Evolutionary conservation across 2,888 invertebrate genomes (phyloP), one percentile per base, ranked within the genome.

Genomic region (Lasius fuliginosus): DNA sequence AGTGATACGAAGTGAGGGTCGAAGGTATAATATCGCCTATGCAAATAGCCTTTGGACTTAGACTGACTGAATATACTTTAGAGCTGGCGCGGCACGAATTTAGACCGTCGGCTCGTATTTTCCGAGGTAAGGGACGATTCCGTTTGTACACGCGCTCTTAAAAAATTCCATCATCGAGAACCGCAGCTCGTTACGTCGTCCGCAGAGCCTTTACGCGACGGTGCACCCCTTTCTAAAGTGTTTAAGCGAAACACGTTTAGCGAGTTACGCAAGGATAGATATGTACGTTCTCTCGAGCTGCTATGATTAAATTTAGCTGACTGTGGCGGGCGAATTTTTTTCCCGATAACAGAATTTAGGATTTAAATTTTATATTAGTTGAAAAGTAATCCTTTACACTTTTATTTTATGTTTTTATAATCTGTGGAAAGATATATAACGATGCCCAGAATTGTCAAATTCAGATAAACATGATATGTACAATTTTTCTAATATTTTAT

Each of bases 1-100:
- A 79, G 62, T 65, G 73, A 15, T 46, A 75, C 83, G 83, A 75
- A 84, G 83, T 60, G 83, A 89, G 91, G 88, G 90, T 91, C 90
- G 89, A 91, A 91, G 94, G 93, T 94, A 94, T 94, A 94, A 94
- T 94, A 94, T 94, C 94, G 94, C 93, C 94, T 94, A 94, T 94
- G 94, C 94, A 94, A 94, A 94, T 94, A 94, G 93, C 94, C 94
- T 93, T 94, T 94, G 93, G 94, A 94, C 94, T 94, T 94, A 94
- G 93, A 94, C 93, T 93, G 94, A 92, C 93, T 94, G 93, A 93
- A 93, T 94, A 92, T 94, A 94, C 93, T 93, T 94, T 92, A 89
- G 90, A 87, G 86, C 85, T 85, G 89, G 89, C 85, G 85, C 86
- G 84, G 88, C 85, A 86, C 86, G 87, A 90, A 88, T 91, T 77